Evolutionary conservation across 1,140 invertebrate genomes (phyloP).

Genomic region (Rhyzopertha dominica): DNA sequence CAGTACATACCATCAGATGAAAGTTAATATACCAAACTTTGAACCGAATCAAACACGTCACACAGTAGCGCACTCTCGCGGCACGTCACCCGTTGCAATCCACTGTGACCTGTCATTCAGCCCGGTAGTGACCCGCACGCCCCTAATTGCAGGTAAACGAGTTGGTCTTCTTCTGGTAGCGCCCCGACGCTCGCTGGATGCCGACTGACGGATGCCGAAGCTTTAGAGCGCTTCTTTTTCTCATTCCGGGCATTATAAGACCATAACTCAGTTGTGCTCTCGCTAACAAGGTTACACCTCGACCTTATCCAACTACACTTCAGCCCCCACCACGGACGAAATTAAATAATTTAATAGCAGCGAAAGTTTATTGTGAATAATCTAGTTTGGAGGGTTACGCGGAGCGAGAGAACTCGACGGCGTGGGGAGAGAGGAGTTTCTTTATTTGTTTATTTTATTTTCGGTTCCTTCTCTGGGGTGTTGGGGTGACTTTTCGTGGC

Average conservation of each 20-base stretch:
- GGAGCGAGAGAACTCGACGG: background rate
- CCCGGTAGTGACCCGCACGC: too few relatives aligned
- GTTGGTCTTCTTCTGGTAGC: too few relatives aligned
- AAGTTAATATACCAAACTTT: too few relatives aligned
- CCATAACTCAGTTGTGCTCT: conserved; percentile 45
- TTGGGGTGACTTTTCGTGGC: too few relatives aligned
- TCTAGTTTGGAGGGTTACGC: conserved; percentile 37
- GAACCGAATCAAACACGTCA: too few relatives aligned
- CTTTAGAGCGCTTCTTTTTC: conserved; percentile 39
- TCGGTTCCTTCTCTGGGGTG: background rate
- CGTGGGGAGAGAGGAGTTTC: conserved; percentile 3
- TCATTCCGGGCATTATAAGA: conserved; percentile 45
- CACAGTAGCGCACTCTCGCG: too few relatives aligned
- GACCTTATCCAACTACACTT: conserved; percentile 37
- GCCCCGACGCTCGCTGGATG: conserved; percentile 29
- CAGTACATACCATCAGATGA: too few relatives aligned
- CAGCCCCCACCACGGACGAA: conserved; percentile 35
- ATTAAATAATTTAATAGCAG: conserved; percentile 49
- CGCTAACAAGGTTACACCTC: conserved; percentile 45
- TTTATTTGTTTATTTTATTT: conserved; percentile 10
- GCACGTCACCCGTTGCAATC: too few relatives aligned
- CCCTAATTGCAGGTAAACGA: too few relatives aligned
- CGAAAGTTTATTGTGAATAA: conserved; percentile 49
- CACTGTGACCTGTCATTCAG: too few relatives aligned
- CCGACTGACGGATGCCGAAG: conserved; percentile 35